A percentile compares a stretch with the other conserved stretches of the same genome.
phyloP scores from a whole-genome alignment of 2,113 vertebrate species.

The Falcunculus frontatus region DNA sequence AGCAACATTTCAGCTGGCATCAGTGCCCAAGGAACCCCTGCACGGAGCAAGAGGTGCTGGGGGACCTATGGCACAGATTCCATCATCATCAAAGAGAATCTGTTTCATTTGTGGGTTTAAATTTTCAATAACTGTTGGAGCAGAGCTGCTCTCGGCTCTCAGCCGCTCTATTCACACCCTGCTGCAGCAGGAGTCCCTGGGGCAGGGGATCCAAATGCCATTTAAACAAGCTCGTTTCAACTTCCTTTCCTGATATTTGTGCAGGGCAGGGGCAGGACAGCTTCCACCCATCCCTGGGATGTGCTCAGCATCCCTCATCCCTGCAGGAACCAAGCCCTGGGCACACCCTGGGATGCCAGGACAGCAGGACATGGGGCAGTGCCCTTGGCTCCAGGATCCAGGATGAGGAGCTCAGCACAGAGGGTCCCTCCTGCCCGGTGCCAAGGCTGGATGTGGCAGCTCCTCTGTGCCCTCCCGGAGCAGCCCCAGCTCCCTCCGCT shows the following conservation, averaged over 20 bases:
- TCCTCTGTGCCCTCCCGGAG: rapidly evolving
- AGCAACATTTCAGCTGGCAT: not conserved
- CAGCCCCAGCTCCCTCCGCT: not conserved
- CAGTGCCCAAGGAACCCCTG: not conserved
- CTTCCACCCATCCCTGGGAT: rapidly evolving
- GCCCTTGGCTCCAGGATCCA: rapidly evolving
- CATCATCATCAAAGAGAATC: not conserved
- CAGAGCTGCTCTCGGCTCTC: not conserved
- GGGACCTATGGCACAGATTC: not conserved
- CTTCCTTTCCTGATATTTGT: not conserved
- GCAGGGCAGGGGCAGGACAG: not conserved
- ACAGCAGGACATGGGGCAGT: rapidly evolving
- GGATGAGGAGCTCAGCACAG: rapidly evolving
- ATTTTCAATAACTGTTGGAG: constrained; percentile 26
- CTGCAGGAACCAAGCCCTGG: not conserved
- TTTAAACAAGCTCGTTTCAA: not conserved
- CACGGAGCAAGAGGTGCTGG: rapidly evolving
- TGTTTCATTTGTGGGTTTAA: constrained; percentile 29
- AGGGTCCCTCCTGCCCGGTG: not conserved
- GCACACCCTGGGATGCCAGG: rapidly evolving
- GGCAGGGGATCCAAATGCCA: not conserved
- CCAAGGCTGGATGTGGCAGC: not conserved
- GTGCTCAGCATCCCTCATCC: not conserved
- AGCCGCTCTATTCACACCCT: not conserved
- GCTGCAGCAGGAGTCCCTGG: not conserved